A percentile compares a stretch with the other conserved stretches of the same genome.
Evolutionary conservation across 1,140 invertebrate species (phyloP).

Genomic region (Acromyrmex heyeri): DNA sequence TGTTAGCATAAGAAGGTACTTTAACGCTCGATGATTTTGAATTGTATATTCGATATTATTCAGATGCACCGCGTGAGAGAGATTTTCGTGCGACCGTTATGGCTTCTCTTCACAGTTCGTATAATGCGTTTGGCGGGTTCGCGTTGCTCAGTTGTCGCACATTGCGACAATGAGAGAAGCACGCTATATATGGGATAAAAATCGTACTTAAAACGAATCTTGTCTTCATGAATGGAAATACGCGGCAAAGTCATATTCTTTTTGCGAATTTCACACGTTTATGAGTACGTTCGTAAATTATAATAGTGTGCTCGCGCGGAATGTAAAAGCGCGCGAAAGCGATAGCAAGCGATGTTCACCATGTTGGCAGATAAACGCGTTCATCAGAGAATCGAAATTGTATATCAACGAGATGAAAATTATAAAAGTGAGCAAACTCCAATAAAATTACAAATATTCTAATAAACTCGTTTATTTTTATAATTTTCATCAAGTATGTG

Average conservation of each 20-base stretch:
- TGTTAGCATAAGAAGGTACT: too few species aligned
- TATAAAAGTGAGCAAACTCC: too few species aligned
- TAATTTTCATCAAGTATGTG: too few species aligned
- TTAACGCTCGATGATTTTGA: not conserved
- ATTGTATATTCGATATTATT: not conserved
- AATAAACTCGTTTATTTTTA: too few species aligned
- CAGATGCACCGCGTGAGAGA: conserved; percentile 14
- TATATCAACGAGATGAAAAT: too few species aligned
- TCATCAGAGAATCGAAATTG: not conserved
- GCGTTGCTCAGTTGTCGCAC: not conserved
- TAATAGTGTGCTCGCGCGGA: not conserved
- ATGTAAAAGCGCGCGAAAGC: not conserved
- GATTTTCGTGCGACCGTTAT: not conserved
- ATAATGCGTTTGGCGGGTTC: not conserved
- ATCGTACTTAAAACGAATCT: not conserved
- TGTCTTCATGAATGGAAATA: not conserved
- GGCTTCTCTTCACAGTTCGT: not conserved
- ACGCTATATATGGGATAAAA: not conserved
- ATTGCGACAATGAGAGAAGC: not conserved
- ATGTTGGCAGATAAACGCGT: too few species aligned
- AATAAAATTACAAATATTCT: too few species aligned
- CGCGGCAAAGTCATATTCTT: not conserved
- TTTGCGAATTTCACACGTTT: not conserved
- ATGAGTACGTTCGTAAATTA: not conserved
- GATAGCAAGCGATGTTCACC: not conserved